These are phyloP conservation scores for Patella depressa DNA, from an alignment of 2,888 invertebrate species.

Conservation along the genomic window DNA sequence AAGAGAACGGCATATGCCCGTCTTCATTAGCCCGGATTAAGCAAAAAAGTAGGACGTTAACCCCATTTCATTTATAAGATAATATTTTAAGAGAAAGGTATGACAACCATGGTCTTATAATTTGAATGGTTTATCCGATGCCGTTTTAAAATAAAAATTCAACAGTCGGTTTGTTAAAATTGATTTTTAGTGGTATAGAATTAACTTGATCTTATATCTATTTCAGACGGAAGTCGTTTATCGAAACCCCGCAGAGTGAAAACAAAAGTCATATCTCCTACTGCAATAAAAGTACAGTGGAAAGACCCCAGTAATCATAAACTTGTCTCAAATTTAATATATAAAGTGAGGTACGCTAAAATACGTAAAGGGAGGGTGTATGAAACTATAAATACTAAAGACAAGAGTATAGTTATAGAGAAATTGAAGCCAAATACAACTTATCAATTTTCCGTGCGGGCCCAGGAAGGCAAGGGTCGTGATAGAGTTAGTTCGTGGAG, in stretches of 20 bases:
- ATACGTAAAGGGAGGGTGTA: not conserved
- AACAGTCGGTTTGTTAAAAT: too few relatives aligned
- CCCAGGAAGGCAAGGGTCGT: conserved; percentile 20
- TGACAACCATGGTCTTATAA: too few relatives aligned
- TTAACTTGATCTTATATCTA: not conserved
- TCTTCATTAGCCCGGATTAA: too few relatives aligned
- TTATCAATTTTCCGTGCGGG: conserved; percentile 30
- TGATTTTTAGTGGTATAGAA: too few relatives aligned
- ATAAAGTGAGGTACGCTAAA: not conserved
- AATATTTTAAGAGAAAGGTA: too few relatives aligned
- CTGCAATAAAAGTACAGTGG: conserved; percentile 32
- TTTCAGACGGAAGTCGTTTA: conserved; percentile 21
- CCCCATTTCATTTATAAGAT: too few relatives aligned
- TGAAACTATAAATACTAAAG: conserved; percentile 18
- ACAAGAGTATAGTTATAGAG: conserved; percentile 15
- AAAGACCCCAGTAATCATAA: conserved; percentile 26
- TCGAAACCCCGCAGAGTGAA: conserved; percentile 28
- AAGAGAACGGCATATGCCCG: too few relatives aligned
- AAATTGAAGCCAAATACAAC: conserved; percentile 32
- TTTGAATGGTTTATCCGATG: too few relatives aligned
- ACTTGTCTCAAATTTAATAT: not conserved
- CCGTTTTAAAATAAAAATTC: too few relatives aligned
- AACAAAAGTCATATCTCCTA: conserved; percentile 28
- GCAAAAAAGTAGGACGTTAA: too few relatives aligned
- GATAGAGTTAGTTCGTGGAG: conserved; percentile 32